Conservation (phyloP, 2,888 invertebrate genomes). For the Chaitophorus viminalis region DNA sequence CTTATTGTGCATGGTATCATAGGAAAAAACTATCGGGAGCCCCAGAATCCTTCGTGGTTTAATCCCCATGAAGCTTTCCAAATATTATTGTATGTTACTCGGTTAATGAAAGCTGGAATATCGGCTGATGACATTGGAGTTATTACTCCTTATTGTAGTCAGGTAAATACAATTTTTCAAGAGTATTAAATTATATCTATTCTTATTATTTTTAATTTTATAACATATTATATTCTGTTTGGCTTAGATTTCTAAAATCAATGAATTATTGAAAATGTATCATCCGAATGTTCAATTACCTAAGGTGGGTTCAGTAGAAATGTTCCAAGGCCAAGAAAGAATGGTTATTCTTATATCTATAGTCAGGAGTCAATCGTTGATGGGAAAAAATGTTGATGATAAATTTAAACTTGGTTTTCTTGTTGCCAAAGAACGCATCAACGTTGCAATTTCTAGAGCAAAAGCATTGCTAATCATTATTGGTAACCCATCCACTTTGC, state of each 20-base stretch:
- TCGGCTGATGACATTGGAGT: conserved; percentile 81
- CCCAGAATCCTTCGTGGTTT: conserved; percentile 87
- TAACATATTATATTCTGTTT: conserved; percentile 64
- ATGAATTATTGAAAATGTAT: conserved; percentile 70
- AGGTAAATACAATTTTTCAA: conserved; percentile 71
- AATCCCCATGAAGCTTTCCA: conserved; percentile 84
- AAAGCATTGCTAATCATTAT: conserved; percentile 81
- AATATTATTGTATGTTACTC: conserved; percentile 74
- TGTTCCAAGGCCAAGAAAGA: conserved; percentile 86
- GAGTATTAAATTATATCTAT: background rate
- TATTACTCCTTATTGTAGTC: conserved; percentile 91
- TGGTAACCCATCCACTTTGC: conserved; percentile 76
- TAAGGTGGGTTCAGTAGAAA: conserved; percentile 84
- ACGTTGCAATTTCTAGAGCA: conserved; percentile 89
- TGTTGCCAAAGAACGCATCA: conserved; percentile 80
- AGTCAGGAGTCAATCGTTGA: conserved; percentile 69
- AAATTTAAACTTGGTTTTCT: conserved; percentile 77
- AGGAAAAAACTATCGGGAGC: conserved; percentile 75
- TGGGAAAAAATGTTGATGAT: conserved; percentile 67
- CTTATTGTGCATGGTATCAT: conserved; percentile 78
- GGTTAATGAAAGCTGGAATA: conserved; percentile 75
- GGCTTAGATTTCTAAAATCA: conserved; percentile 74
- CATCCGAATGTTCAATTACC: conserved; percentile 68
- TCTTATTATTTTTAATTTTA: background rate
- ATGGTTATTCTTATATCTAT: conserved; percentile 80